Percentiles rank a stretch among this genome's conserved stretches.
phyloP scores from a whole-genome alignment of 1,140 invertebrate genomes.

The Trissolcus basalis region DNA sequence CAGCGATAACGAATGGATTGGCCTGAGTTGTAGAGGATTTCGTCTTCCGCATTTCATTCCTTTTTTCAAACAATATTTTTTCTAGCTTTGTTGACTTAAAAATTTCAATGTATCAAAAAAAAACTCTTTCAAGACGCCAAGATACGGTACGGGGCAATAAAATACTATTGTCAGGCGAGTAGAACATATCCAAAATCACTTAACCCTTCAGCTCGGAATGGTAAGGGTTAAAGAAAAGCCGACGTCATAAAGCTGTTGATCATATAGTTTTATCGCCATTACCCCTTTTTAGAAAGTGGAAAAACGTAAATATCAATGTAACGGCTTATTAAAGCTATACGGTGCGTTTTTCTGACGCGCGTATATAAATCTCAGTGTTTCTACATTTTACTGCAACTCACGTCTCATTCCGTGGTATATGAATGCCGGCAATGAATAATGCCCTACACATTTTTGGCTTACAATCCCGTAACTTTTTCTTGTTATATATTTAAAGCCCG shows the following conservation, averaged over 20 bases:
- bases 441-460: constrained; percentile 27
- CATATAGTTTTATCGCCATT: constrained; percentile 67
- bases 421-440: constrained; percentile 54
- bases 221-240: constrained; percentile 66
- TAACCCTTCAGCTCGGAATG: constrained; percentile 50
- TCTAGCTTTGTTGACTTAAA: constrained; percentile 21
- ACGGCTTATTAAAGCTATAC: constrained; percentile 52
- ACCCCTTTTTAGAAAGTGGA: constrained; percentile 51
- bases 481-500: constrained; percentile 26
- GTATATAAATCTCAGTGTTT: constrained; percentile 44
- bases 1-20: constrained; percentile 24
- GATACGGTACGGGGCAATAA: constrained; percentile 64
- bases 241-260: constrained; percentile 62
- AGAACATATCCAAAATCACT: constrained; percentile 27
- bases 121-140: constrained; percentile 57
- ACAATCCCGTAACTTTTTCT: constrained; percentile 44
- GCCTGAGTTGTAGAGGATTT: constrained; percentile 28
- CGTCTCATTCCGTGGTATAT: constrained; percentile 47
- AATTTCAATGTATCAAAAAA: constrained; percentile 62
- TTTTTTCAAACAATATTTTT: constrained; percentile 28
- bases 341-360: constrained; percentile 39
- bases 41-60: constrained; percentile 32
- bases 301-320: constrained; percentile 58
- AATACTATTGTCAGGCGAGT: constrained; percentile 69
- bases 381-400: constrained; percentile 50